A percentile compares a stretch with the other conserved stretches of the same genome.
phyloP scores from a whole-genome alignment of 2,888 invertebrate genomes.

The Lochmaea crataegi region DNA sequence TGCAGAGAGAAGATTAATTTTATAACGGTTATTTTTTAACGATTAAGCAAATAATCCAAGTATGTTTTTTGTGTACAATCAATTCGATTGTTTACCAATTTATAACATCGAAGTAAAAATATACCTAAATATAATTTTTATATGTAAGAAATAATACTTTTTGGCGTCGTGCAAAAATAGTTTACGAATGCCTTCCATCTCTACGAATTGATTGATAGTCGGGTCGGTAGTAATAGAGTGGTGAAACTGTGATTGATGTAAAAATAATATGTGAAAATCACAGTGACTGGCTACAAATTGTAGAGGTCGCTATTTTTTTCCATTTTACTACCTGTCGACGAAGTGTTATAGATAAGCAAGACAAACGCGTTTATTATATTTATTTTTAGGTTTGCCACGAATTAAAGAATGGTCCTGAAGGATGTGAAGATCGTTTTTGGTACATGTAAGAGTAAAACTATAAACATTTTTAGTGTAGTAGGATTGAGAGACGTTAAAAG shows the following conservation, averaged over 20 bases:
- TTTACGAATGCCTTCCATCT: conserved; percentile 12
- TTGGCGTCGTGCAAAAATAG: not conserved
- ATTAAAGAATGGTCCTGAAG: not conserved
- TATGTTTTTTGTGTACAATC: too few species aligned
- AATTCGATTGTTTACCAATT: too few species aligned
- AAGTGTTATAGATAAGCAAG: conserved; percentile 11
- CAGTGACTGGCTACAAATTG: conserved; percentile 60
- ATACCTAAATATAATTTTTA: too few species aligned
- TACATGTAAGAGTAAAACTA: not conserved
- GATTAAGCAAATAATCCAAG: not conserved
- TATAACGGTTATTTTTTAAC: conserved; percentile 17
- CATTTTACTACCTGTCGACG: conserved; percentile 33
- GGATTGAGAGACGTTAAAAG: too few species aligned
- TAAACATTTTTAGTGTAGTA: not conserved
- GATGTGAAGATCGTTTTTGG: not conserved
- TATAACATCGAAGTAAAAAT: too few species aligned
- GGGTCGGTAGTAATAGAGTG: conserved; percentile 59
- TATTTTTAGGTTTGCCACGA: not conserved
- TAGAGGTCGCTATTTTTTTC: conserved; percentile 40
- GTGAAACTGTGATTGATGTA: conserved; percentile 63
- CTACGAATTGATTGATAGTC: conserved; percentile 26
- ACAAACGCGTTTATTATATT: not conserved
- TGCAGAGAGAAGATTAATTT: not conserved
- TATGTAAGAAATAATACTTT: too few species aligned
- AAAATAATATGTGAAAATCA: conserved; percentile 65